These are phyloP conservation scores for Drosophila villosipedis DNA, from an alignment of 2,888 invertebrate species.

Conservation along the genomic window DNA sequence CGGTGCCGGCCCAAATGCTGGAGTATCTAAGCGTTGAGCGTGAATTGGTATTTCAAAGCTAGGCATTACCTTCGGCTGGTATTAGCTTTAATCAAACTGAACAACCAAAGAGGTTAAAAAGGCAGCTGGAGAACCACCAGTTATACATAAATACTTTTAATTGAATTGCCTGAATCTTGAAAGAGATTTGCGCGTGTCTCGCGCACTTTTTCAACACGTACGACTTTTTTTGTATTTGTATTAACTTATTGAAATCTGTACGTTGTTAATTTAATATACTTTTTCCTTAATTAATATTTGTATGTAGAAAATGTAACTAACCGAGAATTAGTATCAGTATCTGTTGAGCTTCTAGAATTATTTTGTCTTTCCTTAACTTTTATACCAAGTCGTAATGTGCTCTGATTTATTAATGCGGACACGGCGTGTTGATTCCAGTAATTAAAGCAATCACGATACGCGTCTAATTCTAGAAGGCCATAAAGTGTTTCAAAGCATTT, in stretches of 20 bases:
- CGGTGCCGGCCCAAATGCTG: constrained; percentile 87
- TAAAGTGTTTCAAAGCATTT: constrained; percentile 55
- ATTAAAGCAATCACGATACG: constrained; percentile 5
- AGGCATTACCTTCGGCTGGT: constrained; percentile 50
- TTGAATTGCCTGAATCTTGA: constrained; percentile 12
- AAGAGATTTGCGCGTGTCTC: constrained; percentile 1
- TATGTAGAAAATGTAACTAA: not conserved
- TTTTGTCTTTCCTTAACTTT: not conserved
- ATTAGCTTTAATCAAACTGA: constrained; percentile 62
- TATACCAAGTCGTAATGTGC: constrained; percentile 4
- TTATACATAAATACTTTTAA: constrained; percentile 7
- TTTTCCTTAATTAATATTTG: not conserved
- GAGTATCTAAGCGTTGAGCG: constrained; percentile 86
- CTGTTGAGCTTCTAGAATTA: constrained; percentile 1
- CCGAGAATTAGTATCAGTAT: not conserved
- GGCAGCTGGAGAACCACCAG: constrained; percentile 29
- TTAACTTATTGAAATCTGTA: constrained; percentile 3
- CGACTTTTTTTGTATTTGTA: constrained; percentile 1
- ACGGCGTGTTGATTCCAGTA: not conserved
- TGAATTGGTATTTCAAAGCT: constrained; percentile 83
- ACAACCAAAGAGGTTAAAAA: constrained; percentile 67
- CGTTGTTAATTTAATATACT: not conserved
- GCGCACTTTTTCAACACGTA: constrained; percentile 1
- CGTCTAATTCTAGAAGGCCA: constrained; percentile 21
- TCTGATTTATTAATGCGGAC: not conserved